Evolutionary conservation across 1,140 invertebrate species (phyloP).

Genomic region (Coelopa frigida): DNA sequence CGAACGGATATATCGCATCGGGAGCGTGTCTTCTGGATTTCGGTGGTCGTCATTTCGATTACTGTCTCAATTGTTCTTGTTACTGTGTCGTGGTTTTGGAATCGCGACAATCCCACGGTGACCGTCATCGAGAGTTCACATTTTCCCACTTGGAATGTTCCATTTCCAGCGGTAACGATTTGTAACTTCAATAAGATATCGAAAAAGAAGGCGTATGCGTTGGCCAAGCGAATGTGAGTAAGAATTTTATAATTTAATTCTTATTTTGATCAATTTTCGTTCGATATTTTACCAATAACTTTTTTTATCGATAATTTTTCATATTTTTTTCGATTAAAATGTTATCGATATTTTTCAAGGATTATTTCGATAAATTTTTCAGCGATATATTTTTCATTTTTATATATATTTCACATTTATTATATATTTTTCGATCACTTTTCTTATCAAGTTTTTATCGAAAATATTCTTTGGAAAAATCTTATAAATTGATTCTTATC

Average conservation of each 20-base stretch:
- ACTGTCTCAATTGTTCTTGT: conserved; percentile 45
- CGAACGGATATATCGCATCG: conserved; percentile 25
- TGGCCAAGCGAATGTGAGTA: conserved; percentile 43
- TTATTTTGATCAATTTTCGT: too few relatives aligned
- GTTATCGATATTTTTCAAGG: too few relatives aligned
- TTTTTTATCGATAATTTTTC: background rate
- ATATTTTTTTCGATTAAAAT: too few relatives aligned
- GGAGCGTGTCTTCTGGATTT: conserved; percentile 45
- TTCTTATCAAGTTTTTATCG: too few relatives aligned
- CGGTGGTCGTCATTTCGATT: conserved; percentile 43
- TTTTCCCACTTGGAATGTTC: conserved; percentile 62
- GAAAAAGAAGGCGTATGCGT: conserved; percentile 19
- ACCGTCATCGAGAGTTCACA: conserved; percentile 60
- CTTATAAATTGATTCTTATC: too few relatives aligned
- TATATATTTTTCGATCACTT: too few relatives aligned
- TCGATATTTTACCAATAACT: background rate
- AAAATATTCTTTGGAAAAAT: too few relatives aligned
- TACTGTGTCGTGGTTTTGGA: conserved; percentile 46
- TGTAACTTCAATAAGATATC: conserved; percentile 57
- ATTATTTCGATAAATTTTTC: too few relatives aligned
- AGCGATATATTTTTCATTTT: too few relatives aligned
- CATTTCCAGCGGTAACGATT: conserved; percentile 62
- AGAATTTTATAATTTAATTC: background rate
- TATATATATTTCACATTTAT: too few relatives aligned
- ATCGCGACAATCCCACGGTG: conserved; percentile 44